Conservation (phyloP, 2,797 vertebrate species). For the Myotis planiceps region DNA sequence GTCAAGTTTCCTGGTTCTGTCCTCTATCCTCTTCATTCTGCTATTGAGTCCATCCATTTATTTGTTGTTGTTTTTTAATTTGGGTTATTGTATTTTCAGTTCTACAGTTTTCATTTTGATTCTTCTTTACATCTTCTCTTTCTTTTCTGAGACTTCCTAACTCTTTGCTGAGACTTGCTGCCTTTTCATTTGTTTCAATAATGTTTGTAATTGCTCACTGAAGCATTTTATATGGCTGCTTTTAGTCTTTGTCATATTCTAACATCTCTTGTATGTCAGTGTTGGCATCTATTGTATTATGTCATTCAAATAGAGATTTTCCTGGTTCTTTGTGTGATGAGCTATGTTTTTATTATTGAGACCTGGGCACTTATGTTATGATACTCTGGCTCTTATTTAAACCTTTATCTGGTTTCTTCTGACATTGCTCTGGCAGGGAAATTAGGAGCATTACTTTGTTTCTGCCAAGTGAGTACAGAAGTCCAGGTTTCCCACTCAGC, state of each 20-base stretch:
- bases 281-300: background rate
- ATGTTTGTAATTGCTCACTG: background rate
- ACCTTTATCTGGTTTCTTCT: background rate
- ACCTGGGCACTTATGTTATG: background rate
- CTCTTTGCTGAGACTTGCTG: constrained; percentile 23
- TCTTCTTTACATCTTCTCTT: constrained; percentile 31
- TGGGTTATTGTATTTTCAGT: background rate
- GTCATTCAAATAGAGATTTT: constrained; percentile 43
- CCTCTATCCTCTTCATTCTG: constrained; percentile 1
- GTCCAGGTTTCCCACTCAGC: background rate
- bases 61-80: background rate
- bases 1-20: constrained; percentile 3
- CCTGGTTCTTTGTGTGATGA: background rate
- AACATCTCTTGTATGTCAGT: background rate
- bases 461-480: background rate
- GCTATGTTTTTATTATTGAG: background rate
- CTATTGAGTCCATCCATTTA: background rate
- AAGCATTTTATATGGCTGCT: constrained; percentile 15
- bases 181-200: constrained; percentile 46
- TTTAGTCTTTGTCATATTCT: constrained; percentile 27
- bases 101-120: constrained; percentile 3
- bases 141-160: background rate
- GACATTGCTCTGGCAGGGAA: background rate
- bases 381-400: constrained; percentile 29
- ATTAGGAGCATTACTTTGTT: background rate